phyloP scores from a whole-genome alignment of 1,140 invertebrate species.

The Holotrichia oblita region DNA sequence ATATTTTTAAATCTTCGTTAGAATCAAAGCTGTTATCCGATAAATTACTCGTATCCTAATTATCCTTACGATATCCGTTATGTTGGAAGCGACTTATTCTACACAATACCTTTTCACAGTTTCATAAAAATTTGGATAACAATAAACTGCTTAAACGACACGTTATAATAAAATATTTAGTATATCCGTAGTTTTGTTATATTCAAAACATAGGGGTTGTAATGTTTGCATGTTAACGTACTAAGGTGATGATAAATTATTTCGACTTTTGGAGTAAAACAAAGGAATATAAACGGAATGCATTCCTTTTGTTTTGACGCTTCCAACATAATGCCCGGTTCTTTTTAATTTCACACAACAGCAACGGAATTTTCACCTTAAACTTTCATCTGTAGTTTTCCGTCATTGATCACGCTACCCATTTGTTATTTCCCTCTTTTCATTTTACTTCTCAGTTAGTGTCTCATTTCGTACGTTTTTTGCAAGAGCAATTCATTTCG shows the following conservation, averaged over 20 bases:
- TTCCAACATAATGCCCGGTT: background rate
- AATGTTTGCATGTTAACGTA: too few species aligned
- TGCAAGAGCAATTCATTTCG: slow-evolving; percentile 1
- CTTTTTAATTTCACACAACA: background rate
- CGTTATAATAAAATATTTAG: too few species aligned
- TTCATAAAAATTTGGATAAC: too few species aligned
- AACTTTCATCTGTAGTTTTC: slow-evolving; percentile 3
- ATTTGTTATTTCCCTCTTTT: background rate
- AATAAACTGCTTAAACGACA: too few species aligned
- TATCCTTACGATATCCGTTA: too few species aligned
- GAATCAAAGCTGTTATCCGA: too few species aligned
- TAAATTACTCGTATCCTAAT: too few species aligned
- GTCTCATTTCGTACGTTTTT: slow-evolving; percentile 11
- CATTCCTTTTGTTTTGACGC: background rate
- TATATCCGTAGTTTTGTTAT: too few species aligned
- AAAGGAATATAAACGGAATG: background rate
- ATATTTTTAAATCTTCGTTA: too few species aligned
- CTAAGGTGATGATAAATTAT: background rate
- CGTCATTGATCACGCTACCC: background rate
- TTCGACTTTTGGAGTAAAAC: background rate
- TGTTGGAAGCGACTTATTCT: too few species aligned
- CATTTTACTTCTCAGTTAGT: slow-evolving; percentile 6
- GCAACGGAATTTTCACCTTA: background rate
- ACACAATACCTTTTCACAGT: too few species aligned
- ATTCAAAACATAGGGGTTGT: too few species aligned